These are phyloP conservation scores for Charadrius vociferus DNA, from an alignment of 2,113 vertebrate genomes.

Conservation along the genomic window DNA sequence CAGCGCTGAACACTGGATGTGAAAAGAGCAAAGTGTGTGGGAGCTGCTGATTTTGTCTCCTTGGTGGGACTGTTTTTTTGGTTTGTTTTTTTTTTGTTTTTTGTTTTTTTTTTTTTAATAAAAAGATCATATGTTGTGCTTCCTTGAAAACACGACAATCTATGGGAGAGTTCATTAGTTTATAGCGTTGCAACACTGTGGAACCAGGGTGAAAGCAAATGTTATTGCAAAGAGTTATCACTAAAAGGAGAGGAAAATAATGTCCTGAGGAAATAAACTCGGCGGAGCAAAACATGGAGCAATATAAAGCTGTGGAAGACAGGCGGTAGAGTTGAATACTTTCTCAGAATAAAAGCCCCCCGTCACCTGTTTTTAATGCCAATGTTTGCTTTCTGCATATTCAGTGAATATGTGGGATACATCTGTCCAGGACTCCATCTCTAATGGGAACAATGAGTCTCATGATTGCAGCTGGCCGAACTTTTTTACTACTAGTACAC, in stretches of 20 bases:
- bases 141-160: constrained; percentile 18
- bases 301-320: background rate
- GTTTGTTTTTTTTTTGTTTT: background rate
- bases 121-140: constrained; percentile 40
- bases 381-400: background rate
- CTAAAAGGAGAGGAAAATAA: constrained; percentile 21
- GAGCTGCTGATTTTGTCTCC: constrained; percentile 59
- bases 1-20: background rate
- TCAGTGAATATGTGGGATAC: background rate
- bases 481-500: background rate
- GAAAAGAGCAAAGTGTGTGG: constrained; percentile 50
- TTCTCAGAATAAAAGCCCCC: constrained; percentile 16
- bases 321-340: background rate
- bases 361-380: constrained; percentile 33
- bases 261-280: constrained; percentile 41
- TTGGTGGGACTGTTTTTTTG: background rate
- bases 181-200: background rate
- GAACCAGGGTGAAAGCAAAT: constrained; percentile 21
- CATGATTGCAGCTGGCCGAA: background rate
- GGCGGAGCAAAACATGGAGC: background rate
- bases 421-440: background rate
- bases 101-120: background rate
- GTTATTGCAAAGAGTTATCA: constrained; percentile 53
- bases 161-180: constrained; percentile 61
- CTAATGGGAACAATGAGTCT: background rate